Evolutionary conservation across 1,140 invertebrate genomes (phyloP), one percentile per base, ranked within the genome.

Genomic region (Drosophila tsacasi): DNA sequence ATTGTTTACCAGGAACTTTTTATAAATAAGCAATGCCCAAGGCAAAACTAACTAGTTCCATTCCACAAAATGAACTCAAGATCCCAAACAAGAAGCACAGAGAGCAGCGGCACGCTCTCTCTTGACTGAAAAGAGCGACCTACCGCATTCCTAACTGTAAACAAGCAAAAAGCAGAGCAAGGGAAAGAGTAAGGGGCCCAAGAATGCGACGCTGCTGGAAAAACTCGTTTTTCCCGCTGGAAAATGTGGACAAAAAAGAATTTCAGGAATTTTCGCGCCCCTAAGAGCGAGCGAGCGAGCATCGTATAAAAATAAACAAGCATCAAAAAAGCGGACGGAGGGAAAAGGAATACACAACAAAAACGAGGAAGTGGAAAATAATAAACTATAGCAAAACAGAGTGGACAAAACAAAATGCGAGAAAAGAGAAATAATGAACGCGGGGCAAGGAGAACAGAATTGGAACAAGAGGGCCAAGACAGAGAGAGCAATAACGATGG

Each of bases 71-170:
- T 55, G 54, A 57, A 39, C 54, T n/a, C 21, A 57, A 10, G n/a
- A 54, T 79, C 50, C 58, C 15, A 39, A 55, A 42, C 62, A 58
- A 54, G 66, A 21, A 49, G 23, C 62, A 57, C 64, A 60, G 57
- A 71, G 44, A 44, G 30, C 27, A 57, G 57, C 46, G 30, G 17
- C 19, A 30, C 81, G 71, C 77, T 81, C 74, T 83, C 68, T 83
- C 19, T 23, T n/a, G n/a, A 2, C 69, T 52, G n/a, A 52, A 66
- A 30, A 44, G 69, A 73, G 63, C 32, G 58, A 81, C 64, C 74
- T 79, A 68, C 84, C 85, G 84, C 84, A 87, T 87, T 87, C 84
- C 84, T 87, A 87, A 87, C 84, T 87, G 84, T 87, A 87, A 87
- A 87, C 84, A 87, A 89, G 78, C 74, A 68, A 90, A 81, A 89